A percentile compares a stretch with the other conserved stretches of the same genome.
Conservation (phyloP, 2,113 vertebrate species). For the Takifugu bimaculatus region DNA sequence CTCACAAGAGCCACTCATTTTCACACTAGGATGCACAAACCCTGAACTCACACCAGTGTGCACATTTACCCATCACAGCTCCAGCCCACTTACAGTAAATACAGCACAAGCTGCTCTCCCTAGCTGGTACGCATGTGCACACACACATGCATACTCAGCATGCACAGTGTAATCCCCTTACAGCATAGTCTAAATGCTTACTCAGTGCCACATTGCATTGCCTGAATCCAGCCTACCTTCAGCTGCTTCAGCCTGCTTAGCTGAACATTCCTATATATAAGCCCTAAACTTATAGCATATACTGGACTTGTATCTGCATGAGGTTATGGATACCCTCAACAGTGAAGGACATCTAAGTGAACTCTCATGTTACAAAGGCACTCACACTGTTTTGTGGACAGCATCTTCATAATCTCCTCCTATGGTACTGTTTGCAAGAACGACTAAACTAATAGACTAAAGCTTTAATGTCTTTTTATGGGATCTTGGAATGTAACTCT, state of each 20-base stretch:
- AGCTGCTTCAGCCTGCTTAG: slow-evolving; percentile 35
- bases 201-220: slow-evolving; percentile 40
- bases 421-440: too few species aligned
- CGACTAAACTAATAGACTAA: too few species aligned
- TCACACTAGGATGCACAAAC: slow-evolving; percentile 11
- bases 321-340: not conserved
- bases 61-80: not conserved
- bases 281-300: slow-evolving; percentile 1
- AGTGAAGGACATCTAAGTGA: slow-evolving; percentile 13
- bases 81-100: slow-evolving; percentile 2
- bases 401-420: not conserved
- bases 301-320: not conserved
- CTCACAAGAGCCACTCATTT: not conserved
- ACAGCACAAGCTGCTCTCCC: not conserved
- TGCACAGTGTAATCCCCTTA: slow-evolving; percentile 41
- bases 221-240: slow-evolving; percentile 41
- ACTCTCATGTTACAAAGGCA: too few species aligned
- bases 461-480: too few species aligned
- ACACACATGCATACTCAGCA: not conserved
- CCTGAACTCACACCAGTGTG: not conserved
- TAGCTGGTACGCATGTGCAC: not conserved
- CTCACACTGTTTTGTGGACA: not conserved
- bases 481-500: too few species aligned
- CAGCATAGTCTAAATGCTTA: slow-evolving; percentile 48
- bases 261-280: slow-evolving; percentile 33